Evolutionary conservation across 2,797 vertebrate species (phyloP).

Genomic region (Manis pentadactyla): DNA sequence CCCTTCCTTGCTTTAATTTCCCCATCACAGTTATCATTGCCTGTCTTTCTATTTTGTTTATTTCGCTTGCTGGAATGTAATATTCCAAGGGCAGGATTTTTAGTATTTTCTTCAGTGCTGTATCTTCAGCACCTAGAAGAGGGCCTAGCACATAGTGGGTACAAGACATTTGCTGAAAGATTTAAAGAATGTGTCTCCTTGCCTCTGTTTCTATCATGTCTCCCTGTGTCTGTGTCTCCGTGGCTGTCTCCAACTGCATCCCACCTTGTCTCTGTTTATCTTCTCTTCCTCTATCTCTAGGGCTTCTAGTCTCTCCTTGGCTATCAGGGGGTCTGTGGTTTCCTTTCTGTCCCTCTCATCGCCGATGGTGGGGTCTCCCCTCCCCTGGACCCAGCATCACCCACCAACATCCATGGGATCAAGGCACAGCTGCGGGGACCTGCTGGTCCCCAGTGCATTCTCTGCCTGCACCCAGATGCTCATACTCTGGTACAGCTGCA

Average conservation of each 20-base stretch:
- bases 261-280: background rate
- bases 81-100: background rate
- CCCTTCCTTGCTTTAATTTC: background rate
- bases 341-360: background rate
- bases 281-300: background rate
- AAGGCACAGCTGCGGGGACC: slow-evolving; percentile 83
- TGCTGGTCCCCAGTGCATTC: slow-evolving; percentile 89
- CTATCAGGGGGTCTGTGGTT: background rate
- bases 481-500: slow-evolving; percentile 87
- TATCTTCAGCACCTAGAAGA: background rate
- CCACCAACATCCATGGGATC: slow-evolving; percentile 92
- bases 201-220: background rate
- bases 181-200: background rate
- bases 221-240: background rate
- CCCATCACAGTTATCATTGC: background rate
- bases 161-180: background rate
- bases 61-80: background rate
- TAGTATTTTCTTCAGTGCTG: background rate
- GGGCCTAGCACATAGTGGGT: background rate
- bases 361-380: background rate
- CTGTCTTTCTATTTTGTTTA: background rate
- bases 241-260: background rate
- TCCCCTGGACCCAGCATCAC: slow-evolving; percentile 17
- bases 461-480: slow-evolving; percentile 89
- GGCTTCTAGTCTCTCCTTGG: background rate